Percentiles rank a stretch among this genome's conserved stretches.
phyloP scores from a whole-genome alignment of 2,797 vertebrate genomes.

The Eleutherodactylus coqui region DNA sequence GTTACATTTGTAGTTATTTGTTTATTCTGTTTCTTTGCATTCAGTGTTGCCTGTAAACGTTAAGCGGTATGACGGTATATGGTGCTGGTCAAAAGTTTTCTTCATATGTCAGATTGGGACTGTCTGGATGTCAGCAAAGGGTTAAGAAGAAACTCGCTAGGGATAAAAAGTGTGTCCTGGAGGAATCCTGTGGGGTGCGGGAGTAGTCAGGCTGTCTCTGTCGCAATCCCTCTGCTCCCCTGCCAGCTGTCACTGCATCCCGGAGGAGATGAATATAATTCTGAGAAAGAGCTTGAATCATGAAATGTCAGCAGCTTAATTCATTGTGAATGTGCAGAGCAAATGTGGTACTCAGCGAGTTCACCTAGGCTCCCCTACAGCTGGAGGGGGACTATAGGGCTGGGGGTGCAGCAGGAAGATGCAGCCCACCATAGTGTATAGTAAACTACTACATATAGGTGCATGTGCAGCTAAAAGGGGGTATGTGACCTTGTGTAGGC shows the following conservation, averaged over 20 bases:
- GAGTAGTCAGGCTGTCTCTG: slow-evolving; percentile 36
- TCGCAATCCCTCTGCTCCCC: slow-evolving; percentile 38
- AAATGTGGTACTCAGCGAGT: background rate
- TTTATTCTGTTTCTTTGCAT: background rate
- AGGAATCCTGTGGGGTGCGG: slow-evolving; percentile 30
- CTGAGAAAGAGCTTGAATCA: slow-evolving; percentile 43
- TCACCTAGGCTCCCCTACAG: background rate
- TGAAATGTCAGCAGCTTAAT: slow-evolving; percentile 54
- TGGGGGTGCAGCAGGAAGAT: background rate
- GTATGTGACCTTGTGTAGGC: no score
- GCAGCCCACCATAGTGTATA: background rate
- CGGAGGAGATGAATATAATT: slow-evolving; percentile 55
- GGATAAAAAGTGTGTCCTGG: slow-evolving; percentile 23
- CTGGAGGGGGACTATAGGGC: background rate
- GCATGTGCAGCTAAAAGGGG: background rate
- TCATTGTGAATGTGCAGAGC: background rate
- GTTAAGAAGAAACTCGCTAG: background rate
- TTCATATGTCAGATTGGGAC: background rate
- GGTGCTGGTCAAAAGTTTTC: background rate
- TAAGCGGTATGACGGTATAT: background rate
- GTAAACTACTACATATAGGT: no score
- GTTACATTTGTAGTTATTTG: background rate
- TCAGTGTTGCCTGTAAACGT: background rate
- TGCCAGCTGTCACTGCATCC: slow-evolving; percentile 36
- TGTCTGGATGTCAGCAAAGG: background rate